phyloP scores from a whole-genome alignment of 2,888 invertebrate species.

The Agrotis puta region DNA sequence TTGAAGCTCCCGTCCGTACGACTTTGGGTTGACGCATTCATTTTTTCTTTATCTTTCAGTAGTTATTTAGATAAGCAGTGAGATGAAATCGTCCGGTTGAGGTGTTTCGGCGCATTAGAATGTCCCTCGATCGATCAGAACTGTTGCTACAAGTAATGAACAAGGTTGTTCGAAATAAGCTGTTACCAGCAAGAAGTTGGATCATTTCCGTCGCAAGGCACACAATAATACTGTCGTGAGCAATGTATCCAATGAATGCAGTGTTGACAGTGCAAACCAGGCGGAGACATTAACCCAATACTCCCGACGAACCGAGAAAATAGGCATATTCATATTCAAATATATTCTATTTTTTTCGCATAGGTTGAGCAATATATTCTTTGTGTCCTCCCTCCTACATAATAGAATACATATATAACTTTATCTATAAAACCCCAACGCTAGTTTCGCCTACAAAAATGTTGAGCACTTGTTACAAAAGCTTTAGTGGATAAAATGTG shows the following conservation, averaged over 20 bases:
- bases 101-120: neutral
- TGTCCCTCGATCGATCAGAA: neutral
- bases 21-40: too few species aligned
- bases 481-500: conserved; percentile 25
- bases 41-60: neutral
- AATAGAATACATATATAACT: conserved; percentile 49
- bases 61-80: neutral
- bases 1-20: too few species aligned
- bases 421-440: conserved; percentile 39
- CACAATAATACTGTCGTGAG: conserved; percentile 4
- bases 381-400: conserved; percentile 57
- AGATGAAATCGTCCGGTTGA: neutral
- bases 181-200: neutral
- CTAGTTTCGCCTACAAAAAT: conserved; percentile 45
- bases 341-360: conserved; percentile 65
- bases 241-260: conserved; percentile 43
- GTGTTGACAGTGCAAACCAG: conserved; percentile 51
- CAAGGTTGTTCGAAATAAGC: neutral
- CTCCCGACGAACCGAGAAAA: conserved; percentile 58
- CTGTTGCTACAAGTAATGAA: neutral
- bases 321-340: conserved; percentile 67
- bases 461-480: conserved; percentile 37
- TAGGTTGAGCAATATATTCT: conserved; percentile 63
- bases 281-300: conserved; percentile 59
- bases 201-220: conserved; percentile 1